phyloP scores from a whole-genome alignment of 2,888 invertebrate species.

The Drosophila mettleri region DNA sequence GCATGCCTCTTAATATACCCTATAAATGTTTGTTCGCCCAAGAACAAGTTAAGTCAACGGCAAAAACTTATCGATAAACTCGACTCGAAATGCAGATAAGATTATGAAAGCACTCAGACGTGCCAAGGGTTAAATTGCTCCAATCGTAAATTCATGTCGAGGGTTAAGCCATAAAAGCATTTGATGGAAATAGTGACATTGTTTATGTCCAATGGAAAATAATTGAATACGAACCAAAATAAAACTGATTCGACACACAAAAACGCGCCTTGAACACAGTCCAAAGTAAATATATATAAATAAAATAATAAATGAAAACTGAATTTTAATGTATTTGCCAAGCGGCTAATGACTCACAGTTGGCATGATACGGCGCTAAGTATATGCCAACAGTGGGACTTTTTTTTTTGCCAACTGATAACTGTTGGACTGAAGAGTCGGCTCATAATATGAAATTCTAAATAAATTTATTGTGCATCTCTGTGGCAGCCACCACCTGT shows the following conservation, averaged over 20 bases:
- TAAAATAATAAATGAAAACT: constrained; percentile 17
- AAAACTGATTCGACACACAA: constrained; percentile 1
- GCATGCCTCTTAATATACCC: constrained; percentile 35
- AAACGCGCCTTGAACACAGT: constrained; percentile 42
- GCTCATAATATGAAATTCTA: constrained; percentile 1
- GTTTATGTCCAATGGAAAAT: constrained; percentile 11
- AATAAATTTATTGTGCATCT: not conserved
- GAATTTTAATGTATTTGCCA: constrained; percentile 34
- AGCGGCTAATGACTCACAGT: constrained; percentile 51
- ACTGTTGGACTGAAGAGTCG: constrained; percentile 13
- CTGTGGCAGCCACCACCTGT: constrained; percentile 28
- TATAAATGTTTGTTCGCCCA: constrained; percentile 39
- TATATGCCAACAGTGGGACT: constrained; percentile 18
- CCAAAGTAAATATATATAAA: constrained; percentile 35
- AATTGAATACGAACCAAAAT: constrained; percentile 6
- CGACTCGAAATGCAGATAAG: constrained; percentile 32
- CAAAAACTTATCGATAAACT: constrained; percentile 26
- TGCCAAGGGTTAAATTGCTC: constrained; percentile 32
- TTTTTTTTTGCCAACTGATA: constrained; percentile 28
- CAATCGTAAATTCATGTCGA: not conserved
- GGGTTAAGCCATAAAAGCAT: constrained; percentile 25
- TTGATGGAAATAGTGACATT: constrained; percentile 17
- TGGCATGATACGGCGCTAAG: constrained; percentile 7
- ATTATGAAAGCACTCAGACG: constrained; percentile 22
- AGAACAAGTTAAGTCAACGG: constrained; percentile 8